Base-by-base conservation (phyloP, 2,113 vertebrate genomes). In the Pagrus major region DNA sequence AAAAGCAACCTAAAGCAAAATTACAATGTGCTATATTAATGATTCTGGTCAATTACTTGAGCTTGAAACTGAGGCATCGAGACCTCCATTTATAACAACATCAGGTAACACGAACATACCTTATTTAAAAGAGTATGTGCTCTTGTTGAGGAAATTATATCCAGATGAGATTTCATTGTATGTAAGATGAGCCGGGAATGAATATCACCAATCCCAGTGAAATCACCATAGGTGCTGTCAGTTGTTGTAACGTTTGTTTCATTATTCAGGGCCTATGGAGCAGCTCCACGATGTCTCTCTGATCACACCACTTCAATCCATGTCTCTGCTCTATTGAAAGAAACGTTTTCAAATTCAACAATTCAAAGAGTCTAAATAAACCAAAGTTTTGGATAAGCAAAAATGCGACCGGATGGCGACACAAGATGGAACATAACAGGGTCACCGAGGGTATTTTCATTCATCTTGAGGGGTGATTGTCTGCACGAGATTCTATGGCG, bases 21-120 rank as follows among this genome's bases (percentile, higher is more conserved):
- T 63, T 46, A 65, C 10, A 54, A 7, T 1, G 41, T 65, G 37
- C 18, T 6, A 35, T 20, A 27, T 44, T 9, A 44, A 35, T 64
- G 35, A 63, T 54, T 59, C 1, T 21, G 9, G 1, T 20, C 1
- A 2, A 46, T n/a, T 47, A 35, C 5, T 21, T 41, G 42, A 55
- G 35, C 21, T 75, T 6, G 15, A 70, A 68, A 76, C 9, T 44
- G 11, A 18, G 25, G 41, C 21, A 61, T 66, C 44, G 56, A 21
- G n/a, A 37, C 31, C 1, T 33, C n/a, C n/a, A 37, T 61, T 61
- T 64, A 18, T 12, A 44, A 60, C 1, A 10, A 42, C 12, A 47
- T 55, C 23, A 35, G 37, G 37, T 46, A 31, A 75, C 35, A 70
- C 15, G 42, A 15, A 21, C 12, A n/a, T 5, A 2, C 27, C n/a